phyloP scores from a whole-genome alignment of 2,113 vertebrate species.

The Prochilodus magdalenae region DNA sequence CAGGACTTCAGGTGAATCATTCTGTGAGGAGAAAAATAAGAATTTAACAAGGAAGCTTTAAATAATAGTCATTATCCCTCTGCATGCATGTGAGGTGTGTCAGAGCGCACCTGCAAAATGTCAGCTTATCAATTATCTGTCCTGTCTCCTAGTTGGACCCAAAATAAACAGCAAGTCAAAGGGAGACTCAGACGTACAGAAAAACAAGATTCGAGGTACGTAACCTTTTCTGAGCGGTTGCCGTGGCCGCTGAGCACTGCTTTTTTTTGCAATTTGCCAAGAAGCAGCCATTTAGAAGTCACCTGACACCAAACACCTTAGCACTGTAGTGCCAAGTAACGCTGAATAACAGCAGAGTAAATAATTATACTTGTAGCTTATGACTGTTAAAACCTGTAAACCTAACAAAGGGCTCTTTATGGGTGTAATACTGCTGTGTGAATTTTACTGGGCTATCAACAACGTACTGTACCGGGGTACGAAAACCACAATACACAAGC shows the following conservation, averaged over 20 bases:
- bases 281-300: not conserved
- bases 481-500: no score
- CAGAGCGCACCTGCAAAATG: slow-evolving; percentile 46
- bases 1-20: not conserved
- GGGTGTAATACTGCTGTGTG: no score
- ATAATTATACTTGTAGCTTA: slow-evolving; percentile 17
- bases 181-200: slow-evolving; percentile 77
- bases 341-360: not conserved
- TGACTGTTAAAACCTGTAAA: not conserved
- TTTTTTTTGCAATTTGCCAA: not conserved
- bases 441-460: no score
- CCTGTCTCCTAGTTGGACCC: slow-evolving; percentile 75
- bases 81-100: slow-evolving; percentile 7
- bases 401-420: no score
- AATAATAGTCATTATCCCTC: slow-evolving; percentile 41
- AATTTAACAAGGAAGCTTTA: slow-evolving; percentile 10
- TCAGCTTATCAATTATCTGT: slow-evolving; percentile 51
- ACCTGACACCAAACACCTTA: no score
- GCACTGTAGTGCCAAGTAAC: not conserved
- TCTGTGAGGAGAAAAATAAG: slow-evolving; percentile 4
- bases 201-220: slow-evolving; percentile 81
- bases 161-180: slow-evolving; percentile 79
- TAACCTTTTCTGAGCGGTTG: not conserved
- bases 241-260: not conserved
- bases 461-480: no score